Evolutionary conservation across 2,888 invertebrate species (phyloP).

Genomic region (Chymomyza fuscimana): DNA sequence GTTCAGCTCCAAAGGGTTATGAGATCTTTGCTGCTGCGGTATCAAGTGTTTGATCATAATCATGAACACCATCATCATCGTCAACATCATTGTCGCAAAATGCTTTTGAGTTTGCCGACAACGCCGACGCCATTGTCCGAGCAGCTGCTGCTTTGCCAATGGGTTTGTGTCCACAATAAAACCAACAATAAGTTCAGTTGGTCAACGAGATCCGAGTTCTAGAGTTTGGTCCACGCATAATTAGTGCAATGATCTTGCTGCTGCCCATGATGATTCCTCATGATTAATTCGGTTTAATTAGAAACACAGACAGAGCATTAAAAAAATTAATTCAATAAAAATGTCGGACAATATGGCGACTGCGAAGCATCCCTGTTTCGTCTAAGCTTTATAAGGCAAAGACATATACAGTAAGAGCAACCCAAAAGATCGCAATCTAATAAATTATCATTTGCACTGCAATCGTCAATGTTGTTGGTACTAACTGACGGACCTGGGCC

Average conservation of each 20-base stretch:
- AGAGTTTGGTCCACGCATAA: conserved; percentile 65
- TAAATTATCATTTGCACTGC: conserved; percentile 75
- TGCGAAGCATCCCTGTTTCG: neutral
- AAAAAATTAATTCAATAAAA: conserved; percentile 71
- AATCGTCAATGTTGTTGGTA: conserved; percentile 51
- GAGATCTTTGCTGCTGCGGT: conserved; percentile 29
- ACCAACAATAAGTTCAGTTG: neutral
- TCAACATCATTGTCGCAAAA: conserved; percentile 40
- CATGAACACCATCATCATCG: conserved; percentile 45
- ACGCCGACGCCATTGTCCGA: conserved; percentile 24
- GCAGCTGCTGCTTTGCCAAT: conserved; percentile 28
- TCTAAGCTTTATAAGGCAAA: conserved; percentile 20
- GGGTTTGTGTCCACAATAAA: neutral
- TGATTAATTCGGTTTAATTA: conserved; percentile 74
- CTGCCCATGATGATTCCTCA: conserved; percentile 62
- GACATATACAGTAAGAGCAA: neutral
- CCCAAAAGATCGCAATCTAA: conserved; percentile 67
- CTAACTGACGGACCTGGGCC: conserved; percentile 32
- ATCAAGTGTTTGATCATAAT: conserved; percentile 63
- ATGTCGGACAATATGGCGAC: conserved; percentile 31
- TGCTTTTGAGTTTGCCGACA: conserved; percentile 64
- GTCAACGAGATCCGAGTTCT: neutral
- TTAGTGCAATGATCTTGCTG: conserved; percentile 51
- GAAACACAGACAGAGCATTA: conserved; percentile 60
- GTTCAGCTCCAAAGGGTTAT: conserved; percentile 20